Percentiles rank a stretch among this genome's conserved stretches.
phyloP scores from a whole-genome alignment of 2,113 vertebrate species.

The Procapra przewalskii region DNA sequence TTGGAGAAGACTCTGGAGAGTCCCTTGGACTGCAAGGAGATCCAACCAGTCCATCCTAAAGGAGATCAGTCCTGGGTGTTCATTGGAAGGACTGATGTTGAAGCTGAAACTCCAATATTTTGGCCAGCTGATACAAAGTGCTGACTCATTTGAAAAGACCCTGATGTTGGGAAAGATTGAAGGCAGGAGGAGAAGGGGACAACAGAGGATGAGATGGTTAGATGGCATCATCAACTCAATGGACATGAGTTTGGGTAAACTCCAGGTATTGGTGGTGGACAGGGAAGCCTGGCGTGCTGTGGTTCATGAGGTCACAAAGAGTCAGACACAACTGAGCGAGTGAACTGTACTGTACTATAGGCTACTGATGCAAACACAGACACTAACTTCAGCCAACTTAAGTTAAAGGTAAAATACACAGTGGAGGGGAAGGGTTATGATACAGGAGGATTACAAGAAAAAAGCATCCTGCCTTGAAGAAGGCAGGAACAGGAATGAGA shows the following conservation, averaged over 20 bases:
- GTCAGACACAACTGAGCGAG: rapidly evolving
- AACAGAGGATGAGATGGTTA: not conserved
- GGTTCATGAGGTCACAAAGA: not conserved
- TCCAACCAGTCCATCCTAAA: not conserved
- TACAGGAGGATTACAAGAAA: not conserved
- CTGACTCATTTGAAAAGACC: not conserved
- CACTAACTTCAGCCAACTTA: not conserved
- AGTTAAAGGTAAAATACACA: not conserved
- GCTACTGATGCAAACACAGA: not conserved
- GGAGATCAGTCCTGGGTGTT: not conserved
- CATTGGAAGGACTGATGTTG: not conserved
- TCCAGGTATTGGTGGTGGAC: not conserved
- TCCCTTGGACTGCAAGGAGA: not conserved
- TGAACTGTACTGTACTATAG: not conserved
- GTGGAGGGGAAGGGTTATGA: not conserved
- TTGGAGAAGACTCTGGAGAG: not conserved
- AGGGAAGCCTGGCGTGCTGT: not conserved
- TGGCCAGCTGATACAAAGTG: not conserved
- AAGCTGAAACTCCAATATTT: not conserved
- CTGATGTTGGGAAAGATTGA: not conserved
- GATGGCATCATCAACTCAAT: not conserved
- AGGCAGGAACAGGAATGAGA: not conserved
- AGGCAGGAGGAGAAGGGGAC: not conserved
- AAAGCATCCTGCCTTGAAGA: not conserved
- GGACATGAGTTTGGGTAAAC: not conserved